A percentile compares a stretch with the other conserved stretches of the same genome.
Evolutionary conservation across 2,888 invertebrate genomes (phyloP).

Genomic region (Eupithecia subfuscata): DNA sequence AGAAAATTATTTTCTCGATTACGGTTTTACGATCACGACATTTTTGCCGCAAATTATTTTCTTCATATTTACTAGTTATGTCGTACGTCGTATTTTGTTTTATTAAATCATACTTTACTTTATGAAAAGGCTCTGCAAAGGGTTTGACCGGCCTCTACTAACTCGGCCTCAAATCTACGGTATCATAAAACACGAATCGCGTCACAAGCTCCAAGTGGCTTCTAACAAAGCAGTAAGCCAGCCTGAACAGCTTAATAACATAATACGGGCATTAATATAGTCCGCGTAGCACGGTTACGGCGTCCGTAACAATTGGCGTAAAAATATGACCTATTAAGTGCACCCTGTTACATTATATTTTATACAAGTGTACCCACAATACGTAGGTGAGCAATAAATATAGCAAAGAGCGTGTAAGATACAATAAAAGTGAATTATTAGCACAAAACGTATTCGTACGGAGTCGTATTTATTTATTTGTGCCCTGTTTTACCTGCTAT

Average conservation of each 20-base stretch:
- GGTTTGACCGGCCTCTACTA: neutral
- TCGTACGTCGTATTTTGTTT: neutral
- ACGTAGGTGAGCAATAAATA: slow-evolving; percentile 80
- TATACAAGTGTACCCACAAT: slow-evolving; percentile 73
- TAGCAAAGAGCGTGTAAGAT: slow-evolving; percentile 80
- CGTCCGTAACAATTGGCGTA: slow-evolving; percentile 59
- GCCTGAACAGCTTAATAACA: slow-evolving; percentile 45
- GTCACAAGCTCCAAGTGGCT: slow-evolving; percentile 38
- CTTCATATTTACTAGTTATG: slow-evolving; percentile 9
- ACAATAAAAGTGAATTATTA: slow-evolving; percentile 84
- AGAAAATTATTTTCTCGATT: slow-evolving; percentile 32
- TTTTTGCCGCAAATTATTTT: slow-evolving; percentile 17
- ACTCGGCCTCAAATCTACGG: slow-evolving; percentile 19
- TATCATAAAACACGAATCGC: slow-evolving; percentile 36
- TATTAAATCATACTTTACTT: neutral
- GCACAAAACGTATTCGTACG: slow-evolving; percentile 75
- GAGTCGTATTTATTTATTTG: slow-evolving; percentile 68
- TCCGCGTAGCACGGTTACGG: slow-evolving; percentile 43
- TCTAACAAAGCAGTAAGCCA: slow-evolving; percentile 40
- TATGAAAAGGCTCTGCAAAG: neutral
- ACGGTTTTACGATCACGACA: slow-evolving; percentile 26
- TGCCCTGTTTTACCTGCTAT: slow-evolving; percentile 60
- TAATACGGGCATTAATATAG: slow-evolving; percentile 47
- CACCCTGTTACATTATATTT: slow-evolving; percentile 74
- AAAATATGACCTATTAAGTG: slow-evolving; percentile 69